phyloP scores from a whole-genome alignment of 2,797 vertebrate species.

The Gila robusta region DNA sequence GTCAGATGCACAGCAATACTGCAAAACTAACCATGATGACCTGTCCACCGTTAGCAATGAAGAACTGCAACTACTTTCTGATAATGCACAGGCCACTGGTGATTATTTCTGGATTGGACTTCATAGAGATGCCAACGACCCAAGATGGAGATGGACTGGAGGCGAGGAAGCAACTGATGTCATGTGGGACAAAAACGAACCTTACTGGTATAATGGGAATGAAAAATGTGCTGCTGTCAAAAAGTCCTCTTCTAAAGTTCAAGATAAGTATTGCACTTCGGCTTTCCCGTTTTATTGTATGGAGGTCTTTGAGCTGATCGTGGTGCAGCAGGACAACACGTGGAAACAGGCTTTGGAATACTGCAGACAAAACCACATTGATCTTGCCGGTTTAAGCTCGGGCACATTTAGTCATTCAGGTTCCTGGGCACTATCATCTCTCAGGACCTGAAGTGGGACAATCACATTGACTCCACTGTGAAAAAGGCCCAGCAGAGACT shows the following conservation, averaged over 20 bases:
- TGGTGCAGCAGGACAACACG: background rate
- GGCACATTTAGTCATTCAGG: too few relatives aligned
- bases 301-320: background rate
- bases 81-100: accelerated
- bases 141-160: accelerated
- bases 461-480: too few relatives aligned
- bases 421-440: too few relatives aligned
- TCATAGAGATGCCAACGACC: accelerated
- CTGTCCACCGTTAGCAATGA: background rate
- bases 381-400: background rate
- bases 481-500: too few relatives aligned
- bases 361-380: background rate
- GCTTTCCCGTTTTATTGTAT: background rate
- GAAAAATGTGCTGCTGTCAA: accelerated
- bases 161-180: background rate
- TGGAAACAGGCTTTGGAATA: background rate
- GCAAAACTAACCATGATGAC: background rate
- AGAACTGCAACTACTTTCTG: background rate
- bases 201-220: too few relatives aligned
- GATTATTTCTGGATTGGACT: background rate
- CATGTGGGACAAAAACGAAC: accelerated
- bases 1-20: background rate
- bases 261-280: accelerated
- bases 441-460: too few relatives aligned
- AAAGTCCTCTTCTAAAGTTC: background rate